Percentiles rank a stretch among this genome's conserved stretches.
phyloP scores from a whole-genome alignment of 2,888 invertebrate species.

The Oxytorus armatus region DNA sequence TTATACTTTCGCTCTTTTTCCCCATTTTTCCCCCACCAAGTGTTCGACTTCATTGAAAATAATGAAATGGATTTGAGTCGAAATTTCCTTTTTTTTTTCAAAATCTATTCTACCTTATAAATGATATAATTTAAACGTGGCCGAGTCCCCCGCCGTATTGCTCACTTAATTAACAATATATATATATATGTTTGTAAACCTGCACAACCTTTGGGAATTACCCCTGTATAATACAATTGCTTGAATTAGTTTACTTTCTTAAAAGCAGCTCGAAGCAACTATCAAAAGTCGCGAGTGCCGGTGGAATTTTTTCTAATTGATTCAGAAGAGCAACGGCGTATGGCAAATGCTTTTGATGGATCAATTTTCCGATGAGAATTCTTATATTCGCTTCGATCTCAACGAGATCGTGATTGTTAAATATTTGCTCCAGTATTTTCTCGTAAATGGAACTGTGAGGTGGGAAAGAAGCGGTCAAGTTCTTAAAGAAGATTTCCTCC shows the following conservation, averaged over 20 bases:
- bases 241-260: slow-evolving; percentile 64
- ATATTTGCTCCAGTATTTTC: slow-evolving; percentile 79
- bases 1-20: slow-evolving; percentile 12
- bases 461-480: slow-evolving; percentile 78
- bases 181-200: slow-evolving; percentile 30
- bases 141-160: slow-evolving; percentile 43
- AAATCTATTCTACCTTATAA: slow-evolving; percentile 37
- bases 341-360: slow-evolving; percentile 77
- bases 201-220: slow-evolving; percentile 51
- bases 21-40: not conserved
- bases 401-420: slow-evolving; percentile 76
- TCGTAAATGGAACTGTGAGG: slow-evolving; percentile 79
- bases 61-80: not conserved
- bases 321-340: slow-evolving; percentile 80
- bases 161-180: slow-evolving; percentile 30
- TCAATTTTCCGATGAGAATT: slow-evolving; percentile 76
- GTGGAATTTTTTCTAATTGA: slow-evolving; percentile 79
- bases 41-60: no score
- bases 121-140: slow-evolving; percentile 18
- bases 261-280: slow-evolving; percentile 74
- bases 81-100: not conserved
- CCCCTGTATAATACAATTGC: slow-evolving; percentile 47
- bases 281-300: slow-evolving; percentile 80
- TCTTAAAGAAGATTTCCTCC: slow-evolving; percentile 80
- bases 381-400: slow-evolving; percentile 77